Evolutionary conservation across 2,797 vertebrate species (phyloP).

Genomic region (Momotus momota): DNA sequence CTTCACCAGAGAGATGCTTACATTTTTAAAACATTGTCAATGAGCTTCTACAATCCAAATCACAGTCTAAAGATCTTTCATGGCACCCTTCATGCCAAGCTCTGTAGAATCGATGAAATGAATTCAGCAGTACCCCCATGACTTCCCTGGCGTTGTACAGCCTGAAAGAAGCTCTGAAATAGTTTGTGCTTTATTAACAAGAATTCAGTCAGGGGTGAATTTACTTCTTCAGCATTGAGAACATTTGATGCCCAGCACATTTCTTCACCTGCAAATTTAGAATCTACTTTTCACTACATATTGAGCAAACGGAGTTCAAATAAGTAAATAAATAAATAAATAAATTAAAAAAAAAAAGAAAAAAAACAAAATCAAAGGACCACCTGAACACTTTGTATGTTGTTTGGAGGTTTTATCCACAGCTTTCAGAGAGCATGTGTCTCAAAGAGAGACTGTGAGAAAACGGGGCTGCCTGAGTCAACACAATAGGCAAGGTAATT

Average conservation of each 20-base stretch:
- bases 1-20: background rate
- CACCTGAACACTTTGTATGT: rapidly evolving
- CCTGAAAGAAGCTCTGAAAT: background rate
- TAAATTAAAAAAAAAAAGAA: too few species aligned
- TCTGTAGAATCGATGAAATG: background rate
- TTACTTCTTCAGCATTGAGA: background rate
- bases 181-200: background rate
- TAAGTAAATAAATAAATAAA: background rate
- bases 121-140: background rate
- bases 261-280: background rate
- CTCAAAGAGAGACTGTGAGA: background rate
- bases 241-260: background rate
- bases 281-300: background rate
- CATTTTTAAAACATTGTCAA: background rate
- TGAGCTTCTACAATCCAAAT: background rate
- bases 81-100: background rate
- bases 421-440: background rate
- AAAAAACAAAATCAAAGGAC: rapidly evolving
- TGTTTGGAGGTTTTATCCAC: background rate
- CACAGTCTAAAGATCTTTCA: background rate
- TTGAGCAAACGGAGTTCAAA: background rate
- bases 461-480: background rate
- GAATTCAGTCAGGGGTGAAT: background rate
- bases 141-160: background rate
- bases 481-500: background rate